Percentiles rank a stretch among this genome's conserved stretches.
These are phyloP conservation scores for Eupithecia vulgata DNA, from an alignment of 2,888 invertebrate genomes.

Conservation along the genomic window DNA sequence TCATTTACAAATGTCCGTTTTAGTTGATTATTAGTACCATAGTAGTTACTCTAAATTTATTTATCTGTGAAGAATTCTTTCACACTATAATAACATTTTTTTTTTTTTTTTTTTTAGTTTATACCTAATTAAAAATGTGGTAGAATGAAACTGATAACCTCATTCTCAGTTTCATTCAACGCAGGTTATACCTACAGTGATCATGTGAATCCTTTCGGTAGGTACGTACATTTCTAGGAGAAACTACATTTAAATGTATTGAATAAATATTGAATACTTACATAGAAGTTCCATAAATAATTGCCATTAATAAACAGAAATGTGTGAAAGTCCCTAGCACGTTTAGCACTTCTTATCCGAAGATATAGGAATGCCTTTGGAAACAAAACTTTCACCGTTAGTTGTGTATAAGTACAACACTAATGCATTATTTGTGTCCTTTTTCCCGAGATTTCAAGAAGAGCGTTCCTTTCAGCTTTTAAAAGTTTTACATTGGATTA, in stretches of 20 bases:
- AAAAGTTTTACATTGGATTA: background rate
- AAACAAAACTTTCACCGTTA: conserved; percentile 12
- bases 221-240: background rate
- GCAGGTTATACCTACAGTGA: background rate
- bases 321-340: conserved; percentile 8
- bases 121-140: too few species aligned
- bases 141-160: too few species aligned
- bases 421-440: background rate
- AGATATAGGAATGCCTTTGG: conserved; percentile 10
- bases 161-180: too few species aligned
- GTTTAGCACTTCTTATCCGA: conserved; percentile 1
- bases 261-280: background rate
- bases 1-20: too few species aligned
- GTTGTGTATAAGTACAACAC: background rate
- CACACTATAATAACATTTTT: too few species aligned
- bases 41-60: too few species aligned
- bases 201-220: background rate
- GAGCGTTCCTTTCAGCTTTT: background rate
- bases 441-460: background rate
- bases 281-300: background rate
- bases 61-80: too few species aligned
- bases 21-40: too few species aligned
- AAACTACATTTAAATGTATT: background rate
- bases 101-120: too few species aligned
- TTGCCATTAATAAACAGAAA: conserved; percentile 7